Evolutionary conservation across 2,888 invertebrate species (phyloP), one percentile per base, ranked within the genome.

Genomic region (Chaetogeoica ovagalla): DNA sequence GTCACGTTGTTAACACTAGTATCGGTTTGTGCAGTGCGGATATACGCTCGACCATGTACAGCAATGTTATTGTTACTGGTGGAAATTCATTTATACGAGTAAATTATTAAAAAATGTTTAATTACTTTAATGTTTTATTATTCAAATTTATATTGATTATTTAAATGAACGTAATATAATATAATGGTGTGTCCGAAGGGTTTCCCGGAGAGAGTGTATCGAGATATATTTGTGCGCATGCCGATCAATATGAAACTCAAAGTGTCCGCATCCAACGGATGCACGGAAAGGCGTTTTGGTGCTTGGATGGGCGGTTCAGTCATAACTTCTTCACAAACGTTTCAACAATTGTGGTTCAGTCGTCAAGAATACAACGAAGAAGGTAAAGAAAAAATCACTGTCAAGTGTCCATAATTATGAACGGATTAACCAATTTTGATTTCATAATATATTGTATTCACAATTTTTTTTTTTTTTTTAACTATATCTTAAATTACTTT

Each of bases 321-420:
- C 85, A 88, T 99, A 69, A 98, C 97, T 0, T 98, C 98, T 0
- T 93, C 99, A 85, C 98, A 98, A 9, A 96, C 98, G 23, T 99
- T 99, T 89, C 98, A 99, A 86, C 98, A 99, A 87, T 97, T 99
- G 96, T 99, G 99, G 99, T 96, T 99, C 84, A 97, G 97, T 0
- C 97, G 96, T 84, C 97, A 98, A 86, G 99, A 99, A 87, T 99
- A 98, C 86, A 98, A 99, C 85, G 99, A 99, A 86, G 94, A 94
- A 0, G 99, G 99, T 30, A 97, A 97, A 86, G 91, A 93, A 15
- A 21, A 13, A 43, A 43, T 43, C 13, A 19, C 17, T 37, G 9
- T 2, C 0, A 43, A 15, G 15, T 66, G 21, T 66, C n/a, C 1
- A 66, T 7, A 23, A 66, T 43, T 48, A 13, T 9, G 21, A 13